Base-by-base conservation (phyloP, 2,888 invertebrate genomes). In the Nowickia ferox region DNA sequence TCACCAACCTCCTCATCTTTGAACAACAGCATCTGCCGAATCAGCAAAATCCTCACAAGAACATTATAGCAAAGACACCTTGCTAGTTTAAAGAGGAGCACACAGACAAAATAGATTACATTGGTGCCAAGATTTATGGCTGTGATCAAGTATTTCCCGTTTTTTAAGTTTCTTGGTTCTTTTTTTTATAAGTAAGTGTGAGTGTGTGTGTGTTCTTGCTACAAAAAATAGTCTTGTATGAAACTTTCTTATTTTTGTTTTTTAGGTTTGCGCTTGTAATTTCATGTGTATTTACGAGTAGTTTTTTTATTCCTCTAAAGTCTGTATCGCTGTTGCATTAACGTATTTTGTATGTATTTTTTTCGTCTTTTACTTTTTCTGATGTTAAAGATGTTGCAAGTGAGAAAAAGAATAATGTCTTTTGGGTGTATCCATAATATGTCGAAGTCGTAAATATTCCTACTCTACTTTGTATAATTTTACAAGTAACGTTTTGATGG, bases 371-470 rank as follows among this genome's bases (percentile, higher is more conserved):
- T 44, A 59, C 9, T 68, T 71, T 57, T 78, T 66, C 30, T 78
- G 42, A 78, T 83, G 79, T 77, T 86, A 86, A 86, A 80, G 79
- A 86, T 83, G 86, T 83, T 86, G 80, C 83, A 86, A 86, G 86
- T 86, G 86, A 86, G 86, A 86, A 86, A 86, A 86, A 86, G 86
- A 86, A 83, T 83, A 83, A 86, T 86, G 83, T 83, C 83, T 86
- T 83, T 83, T 83, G 79, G 86, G 83, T 86, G 86, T 77, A 83
- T 76, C 86, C 76, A 86, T 83, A 74, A 86, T 86, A 83, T 83
- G 83, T 74, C 83, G 76, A 86, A 83, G 83, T 83, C 83, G 79
- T 86, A 86, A 86, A 86, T 86, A 86, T 86, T 83, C 81, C 61
- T 83, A 68, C 66, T 80, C 53, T 79, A 68, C 48, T 68, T 78